Percentiles rank a stretch among this genome's conserved stretches.
These are phyloP conservation scores for Diacarnus erythraeanus DNA, from an alignment of 37 sponge, comb jelly and placozoan species.

Conservation along the genomic window DNA sequence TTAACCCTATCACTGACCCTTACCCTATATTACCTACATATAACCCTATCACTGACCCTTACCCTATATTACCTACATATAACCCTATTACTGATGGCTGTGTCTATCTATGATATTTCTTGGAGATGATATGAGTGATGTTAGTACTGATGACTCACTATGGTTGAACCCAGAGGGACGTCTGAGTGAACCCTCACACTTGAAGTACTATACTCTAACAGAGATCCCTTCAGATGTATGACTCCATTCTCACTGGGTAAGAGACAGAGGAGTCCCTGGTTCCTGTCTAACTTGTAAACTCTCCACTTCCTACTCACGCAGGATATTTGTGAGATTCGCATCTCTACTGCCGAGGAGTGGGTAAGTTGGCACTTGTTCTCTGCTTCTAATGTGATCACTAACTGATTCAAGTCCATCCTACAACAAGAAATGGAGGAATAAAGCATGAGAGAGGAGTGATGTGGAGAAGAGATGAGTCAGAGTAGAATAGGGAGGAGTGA, in stretches of 20 bases:
- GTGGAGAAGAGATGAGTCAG: not conserved
- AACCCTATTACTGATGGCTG: no score
- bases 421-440: not conserved
- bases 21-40: no score
- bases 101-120: no score
- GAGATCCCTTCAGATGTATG: slow-evolving; percentile 42
- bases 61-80: no score
- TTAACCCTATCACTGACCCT: no score
- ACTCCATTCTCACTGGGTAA: slow-evolving; percentile 48
- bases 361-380: slow-evolving; percentile 46
- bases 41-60: no score
- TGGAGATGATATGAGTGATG: no score
- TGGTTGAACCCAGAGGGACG: slow-evolving; percentile 47
- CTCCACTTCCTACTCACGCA: slow-evolving; percentile 50
- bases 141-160: slow-evolving; percentile 16
- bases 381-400: slow-evolving; percentile 53
- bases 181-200: slow-evolving; percentile 23
- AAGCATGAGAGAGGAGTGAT: not conserved
- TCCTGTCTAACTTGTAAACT: slow-evolving; percentile 19
- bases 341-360: slow-evolving; percentile 26
- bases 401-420: slow-evolving; percentile 51
- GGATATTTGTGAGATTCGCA: slow-evolving; percentile 50
- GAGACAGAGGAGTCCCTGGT: slow-evolving; percentile 42
- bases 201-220: not conserved
- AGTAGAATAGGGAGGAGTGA: no score